Percentiles rank a stretch among this genome's conserved stretches.
These are phyloP conservation scores for Phodopus roborovskii DNA, from an alignment of 2,113 vertebrate species.

Conservation along the genomic window DNA sequence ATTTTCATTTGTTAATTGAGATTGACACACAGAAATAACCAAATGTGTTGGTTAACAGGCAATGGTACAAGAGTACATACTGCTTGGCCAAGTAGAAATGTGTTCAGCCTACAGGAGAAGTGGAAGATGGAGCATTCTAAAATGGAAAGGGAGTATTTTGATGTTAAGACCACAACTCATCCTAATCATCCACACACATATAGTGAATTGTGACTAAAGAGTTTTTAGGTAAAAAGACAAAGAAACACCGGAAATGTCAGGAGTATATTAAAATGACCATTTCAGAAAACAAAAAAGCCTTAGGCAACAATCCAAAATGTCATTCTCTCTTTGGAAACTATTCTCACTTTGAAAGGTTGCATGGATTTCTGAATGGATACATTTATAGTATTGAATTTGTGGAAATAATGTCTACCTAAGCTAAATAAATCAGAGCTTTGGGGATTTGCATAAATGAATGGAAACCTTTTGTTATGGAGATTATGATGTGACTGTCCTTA, in stretches of 20 bases:
- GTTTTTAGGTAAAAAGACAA: slow-evolving; percentile 31
- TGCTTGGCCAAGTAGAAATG: background rate
- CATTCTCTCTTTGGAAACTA: slow-evolving; percentile 38
- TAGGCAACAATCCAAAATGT: background rate
- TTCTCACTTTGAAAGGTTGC: slow-evolving; percentile 50
- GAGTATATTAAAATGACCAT: slow-evolving; percentile 18
- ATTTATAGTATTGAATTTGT: slow-evolving; percentile 30
- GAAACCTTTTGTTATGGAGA: slow-evolving; percentile 33
- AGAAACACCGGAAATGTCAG: background rate
- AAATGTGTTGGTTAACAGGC: background rate
- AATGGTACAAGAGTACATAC: background rate
- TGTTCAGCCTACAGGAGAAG: too few species aligned
- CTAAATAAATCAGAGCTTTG: background rate
- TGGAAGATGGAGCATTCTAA: background rate
- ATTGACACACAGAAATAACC: background rate
- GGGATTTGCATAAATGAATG: slow-evolving; percentile 34
- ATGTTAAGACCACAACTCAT: rapidly evolving
- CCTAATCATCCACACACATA: background rate
- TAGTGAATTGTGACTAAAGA: background rate
- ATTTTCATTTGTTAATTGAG: slow-evolving; percentile 9
- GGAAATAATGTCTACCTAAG: background rate
- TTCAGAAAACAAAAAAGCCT: background rate
- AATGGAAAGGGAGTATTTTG: background rate
- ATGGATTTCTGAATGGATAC: slow-evolving; percentile 59
- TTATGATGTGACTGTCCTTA: background rate